Evolutionary conservation across 2,888 invertebrate genomes (phyloP).

Genomic region (Agrotis clavis): DNA sequence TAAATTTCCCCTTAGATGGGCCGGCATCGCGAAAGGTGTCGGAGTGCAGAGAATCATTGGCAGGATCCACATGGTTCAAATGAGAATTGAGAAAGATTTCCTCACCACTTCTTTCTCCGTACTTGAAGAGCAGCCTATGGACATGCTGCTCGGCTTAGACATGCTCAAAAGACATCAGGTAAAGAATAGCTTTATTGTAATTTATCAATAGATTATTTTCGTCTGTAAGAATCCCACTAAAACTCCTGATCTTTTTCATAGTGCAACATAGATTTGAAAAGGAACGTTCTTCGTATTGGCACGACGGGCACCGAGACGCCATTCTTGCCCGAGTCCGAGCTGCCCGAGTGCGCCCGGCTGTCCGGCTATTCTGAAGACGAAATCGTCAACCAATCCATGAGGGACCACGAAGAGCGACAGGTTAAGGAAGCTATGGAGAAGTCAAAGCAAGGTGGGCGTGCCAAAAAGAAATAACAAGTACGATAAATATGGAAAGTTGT

Average conservation of each 20-base stretch:
- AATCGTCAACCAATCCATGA: conserved; percentile 83
- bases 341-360: conserved; percentile 95
- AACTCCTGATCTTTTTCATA: conserved; percentile 72
- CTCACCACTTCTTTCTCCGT: conserved; percentile 99
- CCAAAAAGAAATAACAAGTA: conserved; percentile 78
- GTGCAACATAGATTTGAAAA: conserved; percentile 98
- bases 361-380: conserved; percentile 93
- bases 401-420: conserved; percentile 93
- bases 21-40: conserved; percentile 99
- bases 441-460: conserved; percentile 91
- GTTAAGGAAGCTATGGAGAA: conserved; percentile 94
- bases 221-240: neutral
- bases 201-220: neutral
- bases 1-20: conserved; percentile 92
- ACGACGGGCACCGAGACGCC: conserved; percentile 98
- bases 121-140: conserved; percentile 99
- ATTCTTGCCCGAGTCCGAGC: conserved; percentile 94
- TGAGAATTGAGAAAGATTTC: conserved; percentile 98
- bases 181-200: conserved; percentile 2
- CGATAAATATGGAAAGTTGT: conserved; percentile 58
- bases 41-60: conserved; percentile 99
- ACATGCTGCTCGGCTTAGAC: conserved; percentile 99
- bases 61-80: conserved; percentile 98
- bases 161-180: conserved; percentile 99
- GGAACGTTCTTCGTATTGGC: conserved; percentile 97